phyloP scores from a whole-genome alignment of 2,888 invertebrate genomes.

The Tinea semifulvella region DNA sequence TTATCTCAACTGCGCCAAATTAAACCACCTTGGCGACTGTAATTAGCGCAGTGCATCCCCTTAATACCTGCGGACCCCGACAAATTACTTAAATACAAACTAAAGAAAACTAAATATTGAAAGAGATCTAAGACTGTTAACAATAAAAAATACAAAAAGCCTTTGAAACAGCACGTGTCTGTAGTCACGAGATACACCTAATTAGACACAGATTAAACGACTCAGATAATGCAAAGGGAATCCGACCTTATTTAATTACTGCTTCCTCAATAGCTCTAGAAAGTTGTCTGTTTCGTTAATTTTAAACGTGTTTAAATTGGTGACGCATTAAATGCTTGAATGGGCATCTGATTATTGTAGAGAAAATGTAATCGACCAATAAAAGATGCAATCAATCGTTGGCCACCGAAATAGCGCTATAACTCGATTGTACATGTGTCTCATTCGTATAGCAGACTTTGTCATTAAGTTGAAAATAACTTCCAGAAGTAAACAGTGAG shows the following conservation, averaged over 20 bases:
- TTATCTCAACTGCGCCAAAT: no score
- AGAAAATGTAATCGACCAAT: constrained; percentile 10
- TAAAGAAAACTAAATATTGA: neutral
- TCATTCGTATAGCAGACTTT: constrained; percentile 25
- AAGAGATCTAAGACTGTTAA: neutral
- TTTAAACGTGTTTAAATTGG: constrained; percentile 5
- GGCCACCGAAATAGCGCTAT: constrained; percentile 8
- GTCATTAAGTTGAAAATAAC: constrained; percentile 51
- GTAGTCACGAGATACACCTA: constrained; percentile 10
- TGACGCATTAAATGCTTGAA: constrained; percentile 13
- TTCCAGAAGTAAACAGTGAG: constrained; percentile 33
- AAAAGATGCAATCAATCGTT: constrained; percentile 13
- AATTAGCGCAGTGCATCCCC: no score
- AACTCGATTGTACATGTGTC: constrained; percentile 22
- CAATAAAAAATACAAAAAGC: constrained; percentile 1
- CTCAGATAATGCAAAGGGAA: neutral
- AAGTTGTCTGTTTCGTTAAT: neutral
- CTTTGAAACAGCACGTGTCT: constrained; percentile 11
- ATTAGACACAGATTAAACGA: constrained; percentile 9
- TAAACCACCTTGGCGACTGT: no score
- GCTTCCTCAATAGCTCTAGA: neutral
- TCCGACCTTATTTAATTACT: constrained; percentile 4
- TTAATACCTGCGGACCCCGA: no score
- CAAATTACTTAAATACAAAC: no score
- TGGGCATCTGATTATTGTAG: constrained; percentile 12